Evolutionary conservation across 2,888 invertebrate species (phyloP).

Genomic region (Cynaeus angustus): DNA sequence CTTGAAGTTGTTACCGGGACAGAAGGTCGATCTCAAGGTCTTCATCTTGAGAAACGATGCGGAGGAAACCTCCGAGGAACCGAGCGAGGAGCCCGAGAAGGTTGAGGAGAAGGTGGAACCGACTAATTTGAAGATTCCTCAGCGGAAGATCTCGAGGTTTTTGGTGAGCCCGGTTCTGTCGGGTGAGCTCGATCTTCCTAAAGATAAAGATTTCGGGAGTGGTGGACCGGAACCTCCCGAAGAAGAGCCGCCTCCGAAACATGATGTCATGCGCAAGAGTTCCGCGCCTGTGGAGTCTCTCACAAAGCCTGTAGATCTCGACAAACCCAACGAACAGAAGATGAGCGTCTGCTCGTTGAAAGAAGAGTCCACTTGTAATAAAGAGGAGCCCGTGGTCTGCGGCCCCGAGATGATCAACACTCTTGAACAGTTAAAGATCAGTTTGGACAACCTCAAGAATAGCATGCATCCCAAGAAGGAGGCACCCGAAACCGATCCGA

Average conservation of each 20-base stretch:
- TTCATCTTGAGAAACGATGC: slow-evolving; percentile 61
- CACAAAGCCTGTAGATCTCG: slow-evolving; percentile 55
- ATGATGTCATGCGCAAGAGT: slow-evolving; percentile 59
- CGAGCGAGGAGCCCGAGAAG: slow-evolving; percentile 49
- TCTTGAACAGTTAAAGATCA: slow-evolving; percentile 75
- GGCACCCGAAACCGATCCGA: slow-evolving; percentile 50
- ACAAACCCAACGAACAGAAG: slow-evolving; percentile 62
- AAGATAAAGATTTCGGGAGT: slow-evolving; percentile 66
- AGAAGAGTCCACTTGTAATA: slow-evolving; percentile 59
- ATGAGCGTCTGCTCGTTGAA: slow-evolving; percentile 62
- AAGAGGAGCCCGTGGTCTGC: slow-evolving; percentile 68
- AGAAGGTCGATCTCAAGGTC: slow-evolving; percentile 67
- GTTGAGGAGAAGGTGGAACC: slow-evolving; percentile 13
- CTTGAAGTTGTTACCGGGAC: slow-evolving; percentile 62
- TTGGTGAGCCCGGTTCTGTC: slow-evolving; percentile 87
- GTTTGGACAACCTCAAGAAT: slow-evolving; percentile 75
- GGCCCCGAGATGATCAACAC: slow-evolving; percentile 74
- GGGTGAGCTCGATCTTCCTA: slow-evolving; percentile 71
- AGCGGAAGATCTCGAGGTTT: slow-evolving; percentile 86
- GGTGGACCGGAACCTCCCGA: slow-evolving; percentile 25
- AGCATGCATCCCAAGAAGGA: slow-evolving; percentile 69
- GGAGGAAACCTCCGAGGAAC: slow-evolving; percentile 14
- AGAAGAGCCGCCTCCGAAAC: slow-evolving; percentile 54
- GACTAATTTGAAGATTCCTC: slow-evolving; percentile 70
- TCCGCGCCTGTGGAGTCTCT: slow-evolving; percentile 62